A percentile compares a stretch with the other conserved stretches of the same genome.
These are phyloP conservation scores for Brachionichthys hirsutus DNA, from an alignment of 2,113 vertebrate species.

Conservation along the genomic window DNA sequence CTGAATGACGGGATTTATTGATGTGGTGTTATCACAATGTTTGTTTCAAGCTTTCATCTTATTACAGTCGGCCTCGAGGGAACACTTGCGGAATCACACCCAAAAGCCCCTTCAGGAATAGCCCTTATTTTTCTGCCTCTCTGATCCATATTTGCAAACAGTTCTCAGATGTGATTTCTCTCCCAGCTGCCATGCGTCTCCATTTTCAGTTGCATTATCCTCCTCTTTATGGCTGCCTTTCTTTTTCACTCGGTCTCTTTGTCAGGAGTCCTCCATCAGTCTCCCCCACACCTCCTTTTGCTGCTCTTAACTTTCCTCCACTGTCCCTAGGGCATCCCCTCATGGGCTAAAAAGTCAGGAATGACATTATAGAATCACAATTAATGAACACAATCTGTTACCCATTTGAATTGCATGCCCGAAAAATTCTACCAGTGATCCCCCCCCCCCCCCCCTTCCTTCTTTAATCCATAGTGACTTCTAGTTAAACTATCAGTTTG, in stretches of 20 bases:
- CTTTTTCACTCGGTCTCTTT: conserved; percentile 5
- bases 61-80: conserved; percentile 42
- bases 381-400: too few species aligned
- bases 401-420: too few species aligned
- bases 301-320: too few species aligned
- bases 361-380: too few species aligned
- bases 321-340: too few species aligned
- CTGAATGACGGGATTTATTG: conserved; percentile 42
- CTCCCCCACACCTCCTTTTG: not conserved
- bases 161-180: conserved; percentile 34
- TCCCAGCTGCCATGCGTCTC: not conserved
- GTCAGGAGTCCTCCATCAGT: conserved; percentile 20
- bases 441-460: too few species aligned
- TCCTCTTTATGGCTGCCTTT: conserved; percentile 21
- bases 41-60: conserved; percentile 52
- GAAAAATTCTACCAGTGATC: too few species aligned
- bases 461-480: too few species aligned
- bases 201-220: conserved; percentile 17
- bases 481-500: too few species aligned
- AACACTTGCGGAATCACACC: conserved; percentile 55
- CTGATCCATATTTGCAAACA: conserved; percentile 47
- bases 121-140: conserved; percentile 40
- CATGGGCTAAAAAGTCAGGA: too few species aligned
- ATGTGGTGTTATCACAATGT: conserved; percentile 37
- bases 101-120: conserved; percentile 52